phyloP scores from a whole-genome alignment of 2,797 vertebrate genomes.

The Darevskia nairensis region DNA sequence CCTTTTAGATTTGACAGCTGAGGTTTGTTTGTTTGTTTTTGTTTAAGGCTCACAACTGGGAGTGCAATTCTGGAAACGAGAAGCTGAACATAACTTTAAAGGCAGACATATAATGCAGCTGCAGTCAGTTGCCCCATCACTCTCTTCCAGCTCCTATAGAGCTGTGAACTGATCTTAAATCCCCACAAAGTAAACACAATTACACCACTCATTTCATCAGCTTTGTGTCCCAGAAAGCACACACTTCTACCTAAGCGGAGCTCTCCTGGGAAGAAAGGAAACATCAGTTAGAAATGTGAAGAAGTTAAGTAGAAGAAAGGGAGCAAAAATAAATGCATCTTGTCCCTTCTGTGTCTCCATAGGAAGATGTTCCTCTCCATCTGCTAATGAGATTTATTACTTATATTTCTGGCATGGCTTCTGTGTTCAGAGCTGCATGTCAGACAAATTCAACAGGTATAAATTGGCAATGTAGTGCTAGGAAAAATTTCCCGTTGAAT shows the following conservation, averaged over 20 bases:
- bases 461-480: background rate
- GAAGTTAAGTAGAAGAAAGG: background rate
- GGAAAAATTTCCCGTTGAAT: background rate
- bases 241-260: background rate
- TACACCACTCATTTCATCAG: background rate
- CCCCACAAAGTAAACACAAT: background rate
- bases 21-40: background rate
- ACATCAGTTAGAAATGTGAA: background rate
- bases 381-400: background rate
- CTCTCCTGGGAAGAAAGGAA: background rate
- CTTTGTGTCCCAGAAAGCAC: background rate
- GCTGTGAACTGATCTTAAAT: background rate
- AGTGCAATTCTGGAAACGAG: constrained; percentile 8
- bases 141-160: background rate
- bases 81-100: constrained; percentile 46
- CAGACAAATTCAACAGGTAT: background rate
- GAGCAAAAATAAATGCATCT: background rate
- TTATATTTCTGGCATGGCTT: background rate
- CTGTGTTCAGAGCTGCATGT: background rate
- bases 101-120: background rate
- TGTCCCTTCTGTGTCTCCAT: background rate
- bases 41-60: background rate
- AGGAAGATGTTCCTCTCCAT: background rate
- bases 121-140: background rate
- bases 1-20: constrained; percentile 28